Conservation (phyloP, 2,113 vertebrate genomes). For the Urocolius indicus region DNA sequence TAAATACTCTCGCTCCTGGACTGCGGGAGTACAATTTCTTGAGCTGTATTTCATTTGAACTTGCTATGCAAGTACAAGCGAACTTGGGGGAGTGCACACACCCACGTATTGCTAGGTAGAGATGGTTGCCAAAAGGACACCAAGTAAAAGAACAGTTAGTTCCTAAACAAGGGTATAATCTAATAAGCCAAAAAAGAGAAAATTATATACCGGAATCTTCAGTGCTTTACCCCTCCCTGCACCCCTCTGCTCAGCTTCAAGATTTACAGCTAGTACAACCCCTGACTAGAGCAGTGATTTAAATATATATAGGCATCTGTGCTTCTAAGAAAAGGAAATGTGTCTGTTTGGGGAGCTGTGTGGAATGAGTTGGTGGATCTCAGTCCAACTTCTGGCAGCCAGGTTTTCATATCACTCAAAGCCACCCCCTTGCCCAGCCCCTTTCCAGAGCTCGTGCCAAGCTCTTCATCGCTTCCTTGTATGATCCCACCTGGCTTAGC, state of each 20-base stretch:
- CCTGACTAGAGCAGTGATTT: conserved; percentile 51
- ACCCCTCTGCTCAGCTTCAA: background rate
- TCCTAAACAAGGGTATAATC: conserved; percentile 72
- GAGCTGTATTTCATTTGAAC: conserved; percentile 61
- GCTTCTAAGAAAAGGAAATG: conserved; percentile 65
- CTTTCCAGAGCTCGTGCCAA: background rate
- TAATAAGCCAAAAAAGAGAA: conserved; percentile 66
- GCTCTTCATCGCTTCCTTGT: background rate
- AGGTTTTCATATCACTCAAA: conserved; percentile 53
- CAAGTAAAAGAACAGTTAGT: conserved; percentile 73
- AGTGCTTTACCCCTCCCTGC: conserved; percentile 9
- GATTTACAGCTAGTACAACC: conserved; percentile 56
- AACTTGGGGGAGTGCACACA: conserved; percentile 66
- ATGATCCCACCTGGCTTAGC: conserved; percentile 30
- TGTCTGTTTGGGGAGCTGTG: conserved; percentile 62
- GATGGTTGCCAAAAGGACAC: conserved; percentile 70
- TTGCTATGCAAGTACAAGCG: conserved; percentile 47
- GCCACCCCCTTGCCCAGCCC: background rate
- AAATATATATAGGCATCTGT: conserved; percentile 63
- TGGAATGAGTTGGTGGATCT: conserved; percentile 62
- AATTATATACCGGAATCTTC: conserved; percentile 61
- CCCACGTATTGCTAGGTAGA: conserved; percentile 72
- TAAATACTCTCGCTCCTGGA: conserved; percentile 70
- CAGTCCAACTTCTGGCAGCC: conserved; percentile 54
- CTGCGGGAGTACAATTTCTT: conserved; percentile 53